These are phyloP conservation scores for Drosophila mimica DNA, from an alignment of 2,888 invertebrate species.

Conservation along the genomic window DNA sequence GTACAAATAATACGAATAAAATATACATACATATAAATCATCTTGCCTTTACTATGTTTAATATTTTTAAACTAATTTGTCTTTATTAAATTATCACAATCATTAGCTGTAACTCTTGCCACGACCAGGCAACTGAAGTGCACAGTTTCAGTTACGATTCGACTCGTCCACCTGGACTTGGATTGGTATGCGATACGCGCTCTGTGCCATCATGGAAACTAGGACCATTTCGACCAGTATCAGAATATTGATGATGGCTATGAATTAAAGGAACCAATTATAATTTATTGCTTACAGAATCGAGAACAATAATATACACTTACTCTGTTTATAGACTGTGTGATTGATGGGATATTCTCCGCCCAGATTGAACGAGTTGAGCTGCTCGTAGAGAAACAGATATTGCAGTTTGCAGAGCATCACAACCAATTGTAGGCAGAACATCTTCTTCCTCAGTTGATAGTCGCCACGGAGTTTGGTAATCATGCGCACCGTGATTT, in stretches of 20 bases:
- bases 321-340: slow-evolving; percentile 83
- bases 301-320: slow-evolving; percentile 17
- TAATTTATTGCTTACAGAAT: background rate
- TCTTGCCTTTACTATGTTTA: background rate
- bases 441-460: slow-evolving; percentile 82
- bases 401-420: slow-evolving; percentile 83
- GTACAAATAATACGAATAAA: background rate
- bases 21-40: background rate
- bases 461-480: slow-evolving; percentile 77
- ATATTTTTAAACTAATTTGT: slow-evolving; percentile 43
- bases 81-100: slow-evolving; percentile 76
- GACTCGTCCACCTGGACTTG: slow-evolving; percentile 67
- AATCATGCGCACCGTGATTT: slow-evolving; percentile 82
- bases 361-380: slow-evolving; percentile 74
- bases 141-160: slow-evolving; percentile 30
- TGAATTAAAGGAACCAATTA: background rate
- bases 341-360: slow-evolving; percentile 83
- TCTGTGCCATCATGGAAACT: slow-evolving; percentile 82
- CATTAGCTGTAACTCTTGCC: slow-evolving; percentile 40
- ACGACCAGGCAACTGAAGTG: slow-evolving; percentile 12
- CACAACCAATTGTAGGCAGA: slow-evolving; percentile 82
- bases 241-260: slow-evolving; percentile 82
- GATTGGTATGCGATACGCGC: slow-evolving; percentile 80
- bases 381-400: slow-evolving; percentile 76
- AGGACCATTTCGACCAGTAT: slow-evolving; percentile 83